Conservation (phyloP, 2,113 vertebrate genomes). For the Chaetodon trifascialis region DNA sequence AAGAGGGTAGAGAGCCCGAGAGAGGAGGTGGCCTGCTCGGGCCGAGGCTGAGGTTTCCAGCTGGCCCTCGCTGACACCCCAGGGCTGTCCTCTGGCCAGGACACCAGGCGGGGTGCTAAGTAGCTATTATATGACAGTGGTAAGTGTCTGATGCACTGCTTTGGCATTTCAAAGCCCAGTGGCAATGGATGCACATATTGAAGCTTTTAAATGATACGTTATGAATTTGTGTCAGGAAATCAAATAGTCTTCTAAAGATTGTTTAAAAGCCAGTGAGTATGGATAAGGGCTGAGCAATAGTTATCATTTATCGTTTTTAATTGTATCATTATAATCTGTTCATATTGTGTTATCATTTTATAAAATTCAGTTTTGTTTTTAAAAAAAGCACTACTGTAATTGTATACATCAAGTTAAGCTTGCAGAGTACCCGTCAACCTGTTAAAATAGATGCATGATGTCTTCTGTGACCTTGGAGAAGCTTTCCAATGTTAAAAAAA, state of each 20-base stretch:
- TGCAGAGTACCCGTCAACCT: background rate
- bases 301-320: background rate
- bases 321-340: background rate
- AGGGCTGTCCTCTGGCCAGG: constrained; percentile 72
- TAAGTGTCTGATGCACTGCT: constrained; percentile 65
- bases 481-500: too few species aligned
- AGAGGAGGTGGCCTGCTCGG: constrained; percentile 67
- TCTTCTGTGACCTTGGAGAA: background rate
- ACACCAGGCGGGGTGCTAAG: constrained; percentile 70
- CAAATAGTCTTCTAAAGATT: constrained; percentile 12
- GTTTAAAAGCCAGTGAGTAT: background rate
- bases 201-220: constrained; percentile 2
- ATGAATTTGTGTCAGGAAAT: constrained; percentile 11
- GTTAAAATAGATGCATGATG: background rate
- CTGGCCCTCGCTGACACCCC: constrained; percentile 71
- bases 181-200: constrained; percentile 48
- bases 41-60: constrained; percentile 73
- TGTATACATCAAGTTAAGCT: background rate
- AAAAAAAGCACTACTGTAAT: background rate
- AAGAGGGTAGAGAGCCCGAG: constrained; percentile 73
- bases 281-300: constrained; percentile 5
- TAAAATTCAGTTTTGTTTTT: background rate
- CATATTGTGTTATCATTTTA: background rate
- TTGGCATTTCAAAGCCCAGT: constrained; percentile 69
- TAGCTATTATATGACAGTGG: constrained; percentile 72